Percentiles rank a stretch among this genome's conserved stretches.
Conservation (phyloP, 2,113 vertebrate species). For the Gobio gobio region DNA sequence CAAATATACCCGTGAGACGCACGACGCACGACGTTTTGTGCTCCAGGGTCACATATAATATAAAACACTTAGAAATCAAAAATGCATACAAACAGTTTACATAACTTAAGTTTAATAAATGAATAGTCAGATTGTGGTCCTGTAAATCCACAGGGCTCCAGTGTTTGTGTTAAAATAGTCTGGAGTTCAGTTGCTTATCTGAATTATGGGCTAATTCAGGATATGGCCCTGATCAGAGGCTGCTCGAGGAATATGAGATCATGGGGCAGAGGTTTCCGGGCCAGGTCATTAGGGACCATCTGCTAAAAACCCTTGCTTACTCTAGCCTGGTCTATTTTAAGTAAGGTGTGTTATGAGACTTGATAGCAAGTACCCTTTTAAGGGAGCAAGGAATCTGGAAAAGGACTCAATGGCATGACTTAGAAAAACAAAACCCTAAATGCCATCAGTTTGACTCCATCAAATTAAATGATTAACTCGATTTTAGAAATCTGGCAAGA, state of each 20-base stretch:
- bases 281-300: neutral
- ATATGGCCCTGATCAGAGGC: neutral
- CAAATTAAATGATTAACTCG: neutral
- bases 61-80: too few species aligned
- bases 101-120: too few species aligned
- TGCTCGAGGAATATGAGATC: constrained; percentile 16
- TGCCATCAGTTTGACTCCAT: neutral
- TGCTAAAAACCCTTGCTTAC: constrained; percentile 26
- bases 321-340: constrained; percentile 35
- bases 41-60: too few species aligned
- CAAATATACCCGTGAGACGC: too few species aligned
- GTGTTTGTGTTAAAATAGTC: neutral
- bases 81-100: too few species aligned
- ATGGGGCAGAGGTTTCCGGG: constrained; percentile 24
- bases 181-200: constrained; percentile 18
- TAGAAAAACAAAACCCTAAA: constrained; percentile 16
- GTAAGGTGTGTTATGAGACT: constrained; percentile 18
- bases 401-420: neutral
- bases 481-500: neutral
- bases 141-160: too few species aligned
- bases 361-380: constrained; percentile 40
- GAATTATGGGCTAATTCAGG: constrained; percentile 34
- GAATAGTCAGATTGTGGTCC: too few species aligned
- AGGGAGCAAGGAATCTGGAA: neutral
- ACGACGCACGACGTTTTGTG: too few species aligned